phyloP scores from a whole-genome alignment of 2,113 vertebrate genomes.

The Rhynchopsitta pachyrhyncha region DNA sequence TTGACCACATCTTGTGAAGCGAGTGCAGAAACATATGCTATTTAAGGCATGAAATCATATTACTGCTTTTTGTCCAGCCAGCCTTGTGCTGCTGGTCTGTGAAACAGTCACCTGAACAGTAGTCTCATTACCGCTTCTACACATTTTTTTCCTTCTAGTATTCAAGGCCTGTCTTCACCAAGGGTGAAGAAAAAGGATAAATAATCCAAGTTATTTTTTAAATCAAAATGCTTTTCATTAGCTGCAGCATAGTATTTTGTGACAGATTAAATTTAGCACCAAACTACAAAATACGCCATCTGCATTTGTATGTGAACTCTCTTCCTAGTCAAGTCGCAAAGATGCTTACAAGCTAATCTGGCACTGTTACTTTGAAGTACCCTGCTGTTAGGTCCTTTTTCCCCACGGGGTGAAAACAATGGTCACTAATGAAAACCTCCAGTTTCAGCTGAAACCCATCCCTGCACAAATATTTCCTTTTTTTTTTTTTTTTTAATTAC shows the following conservation, averaged over 20 bases:
- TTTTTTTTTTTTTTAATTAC: background rate
- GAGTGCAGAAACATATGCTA: slow-evolving; percentile 75
- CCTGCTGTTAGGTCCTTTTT: slow-evolving; percentile 7
- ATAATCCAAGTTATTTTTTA: slow-evolving; percentile 17
- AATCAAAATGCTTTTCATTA: slow-evolving; percentile 56
- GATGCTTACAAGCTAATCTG: slow-evolving; percentile 41
- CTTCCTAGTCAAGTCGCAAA: background rate
- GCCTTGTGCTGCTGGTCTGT: slow-evolving; percentile 51
- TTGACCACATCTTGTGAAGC: slow-evolving; percentile 77
- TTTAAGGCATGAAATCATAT: slow-evolving; percentile 76
- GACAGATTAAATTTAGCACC: slow-evolving; percentile 58
- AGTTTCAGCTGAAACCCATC: background rate
- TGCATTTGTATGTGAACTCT: background rate
- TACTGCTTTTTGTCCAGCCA: slow-evolving; percentile 66
- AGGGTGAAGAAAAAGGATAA: slow-evolving; percentile 25
- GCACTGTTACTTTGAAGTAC: slow-evolving; percentile 11
- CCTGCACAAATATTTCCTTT: background rate
- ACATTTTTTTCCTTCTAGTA: background rate
- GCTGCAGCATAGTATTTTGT: slow-evolving; percentile 28
- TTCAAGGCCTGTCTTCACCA: slow-evolving; percentile 29
- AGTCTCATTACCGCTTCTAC: slow-evolving; percentile 35
- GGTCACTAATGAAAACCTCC: slow-evolving; percentile 30
- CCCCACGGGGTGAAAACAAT: slow-evolving; percentile 37
- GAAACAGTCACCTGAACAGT: slow-evolving; percentile 64
- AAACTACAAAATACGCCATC: background rate